These are phyloP conservation scores for Hemitrygon akajei DNA, from an alignment of 2,797 vertebrate genomes.

Conservation along the genomic window DNA sequence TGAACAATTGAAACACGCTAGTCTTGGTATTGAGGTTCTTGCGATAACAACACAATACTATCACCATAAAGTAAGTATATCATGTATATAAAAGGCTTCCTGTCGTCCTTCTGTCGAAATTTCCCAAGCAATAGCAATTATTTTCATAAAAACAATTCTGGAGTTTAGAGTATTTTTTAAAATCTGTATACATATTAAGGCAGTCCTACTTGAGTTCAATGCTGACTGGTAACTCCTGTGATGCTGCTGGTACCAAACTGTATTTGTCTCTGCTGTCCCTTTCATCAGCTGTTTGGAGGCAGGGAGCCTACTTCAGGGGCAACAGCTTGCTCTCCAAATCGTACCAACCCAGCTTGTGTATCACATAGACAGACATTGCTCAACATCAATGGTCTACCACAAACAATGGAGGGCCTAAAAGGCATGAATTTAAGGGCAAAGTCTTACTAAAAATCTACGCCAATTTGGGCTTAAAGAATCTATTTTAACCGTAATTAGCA, in stretches of 20 bases:
- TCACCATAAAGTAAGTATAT: conserved; percentile 70
- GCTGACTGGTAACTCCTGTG: too few species aligned
- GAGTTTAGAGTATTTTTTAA: too few species aligned
- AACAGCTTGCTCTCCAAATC: too few species aligned
- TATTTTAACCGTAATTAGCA: not conserved
- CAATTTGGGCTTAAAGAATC: not conserved
- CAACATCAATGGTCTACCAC: too few species aligned
- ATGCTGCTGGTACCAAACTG: too few species aligned
- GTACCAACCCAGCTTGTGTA: too few species aligned
- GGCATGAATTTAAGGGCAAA: not conserved
- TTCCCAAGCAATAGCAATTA: not conserved
- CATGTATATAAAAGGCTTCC: not conserved
- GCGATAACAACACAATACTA: conserved; percentile 83
- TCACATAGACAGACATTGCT: too few species aligned
- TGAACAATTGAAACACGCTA: conserved; percentile 66
- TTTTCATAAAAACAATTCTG: not conserved
- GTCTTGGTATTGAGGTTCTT: conserved; percentile 73
- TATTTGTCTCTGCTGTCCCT: too few species aligned
- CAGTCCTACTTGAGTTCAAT: too few species aligned
- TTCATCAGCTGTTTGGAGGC: too few species aligned
- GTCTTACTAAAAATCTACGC: not conserved
- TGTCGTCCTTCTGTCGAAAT: not conserved
- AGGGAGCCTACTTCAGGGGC: too few species aligned
- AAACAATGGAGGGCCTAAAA: too few species aligned
- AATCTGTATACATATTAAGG: not conserved